Evolutionary conservation across 2,888 invertebrate species (phyloP), one percentile per base, ranked within the genome.

Genomic region (Drosophila kokeensis): DNA sequence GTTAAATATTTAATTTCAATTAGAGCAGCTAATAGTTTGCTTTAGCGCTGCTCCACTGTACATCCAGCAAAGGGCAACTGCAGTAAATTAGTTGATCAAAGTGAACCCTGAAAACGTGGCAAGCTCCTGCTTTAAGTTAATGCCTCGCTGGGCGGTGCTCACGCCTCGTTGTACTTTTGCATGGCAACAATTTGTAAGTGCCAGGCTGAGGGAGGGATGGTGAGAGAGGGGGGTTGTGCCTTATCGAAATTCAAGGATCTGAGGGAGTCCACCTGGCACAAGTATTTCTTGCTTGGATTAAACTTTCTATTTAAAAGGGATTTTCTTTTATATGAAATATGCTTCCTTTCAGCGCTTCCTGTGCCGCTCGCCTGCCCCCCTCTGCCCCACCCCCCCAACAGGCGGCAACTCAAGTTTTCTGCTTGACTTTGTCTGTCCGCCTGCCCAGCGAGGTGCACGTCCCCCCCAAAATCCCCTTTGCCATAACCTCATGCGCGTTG

Each of bases 311-410:
- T 88, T 88, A 88, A 86, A 76, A 88, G 76, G 87, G 87, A 87
- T 88, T 87, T 87, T 90, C 83, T 81, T 90, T 79, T 83, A 72
- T 86, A 83, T 86, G 82, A 83, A 87, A 90, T 87, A 88, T 89
- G 90, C 82, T 87, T 66, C 66, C 70, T 82, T 75, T 79, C 74
- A 66, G 50, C 75, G 66, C 62, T 76, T 69, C 64, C 67, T 79
- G 62, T 55, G 58, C 74, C 72, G 65, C 54, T 15, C 24, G 10
- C 21, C 18, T 32, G 7, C 52, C 0, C 15, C 61, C 62, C 73
- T 68, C 24, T 8, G 3, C 0, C 21, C 53, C 4, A 15, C 10
- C 8, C 15, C 15, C 49, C 64, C 11, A 32, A 67, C 15, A 64
- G 69, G 61, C 74, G 75, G 60, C 75, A 72, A 79, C 27, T 73